Conservation (phyloP, 1,140 invertebrate genomes). For the Drosophila murphyi region DNA sequence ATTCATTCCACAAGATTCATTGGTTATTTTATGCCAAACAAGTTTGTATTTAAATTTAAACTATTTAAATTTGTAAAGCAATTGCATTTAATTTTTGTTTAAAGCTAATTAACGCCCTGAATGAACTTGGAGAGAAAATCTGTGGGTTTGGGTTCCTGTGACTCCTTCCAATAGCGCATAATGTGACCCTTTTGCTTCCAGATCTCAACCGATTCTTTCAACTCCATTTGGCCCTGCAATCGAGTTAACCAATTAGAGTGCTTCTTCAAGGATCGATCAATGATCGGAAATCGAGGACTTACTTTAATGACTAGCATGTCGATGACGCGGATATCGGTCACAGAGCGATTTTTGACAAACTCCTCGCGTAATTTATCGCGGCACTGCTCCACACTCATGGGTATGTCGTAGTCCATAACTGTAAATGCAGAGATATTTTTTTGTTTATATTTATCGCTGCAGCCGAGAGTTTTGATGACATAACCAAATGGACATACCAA, state of each 20-base stretch:
- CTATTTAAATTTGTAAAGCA: slow-evolving; percentile 62
- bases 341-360: slow-evolving; percentile 90
- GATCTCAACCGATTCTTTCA: slow-evolving; percentile 92
- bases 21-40: slow-evolving; percentile 29
- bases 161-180: slow-evolving; percentile 95
- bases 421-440: slow-evolving; percentile 56
- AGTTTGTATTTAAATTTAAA: slow-evolving; percentile 62
- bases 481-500: slow-evolving; percentile 86
- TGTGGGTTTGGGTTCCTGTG: slow-evolving; percentile 92
- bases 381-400: slow-evolving; percentile 88
- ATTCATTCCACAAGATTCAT: background rate
- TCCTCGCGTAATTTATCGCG: slow-evolving; percentile 91
- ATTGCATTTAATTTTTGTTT: slow-evolving; percentile 16
- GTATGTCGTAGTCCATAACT: slow-evolving; percentile 92
- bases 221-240: slow-evolving; percentile 95
- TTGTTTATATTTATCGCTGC: slow-evolving; percentile 57
- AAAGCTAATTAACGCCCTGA: slow-evolving; percentile 75
- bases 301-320: slow-evolving; percentile 97
- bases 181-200: slow-evolving; percentile 95
- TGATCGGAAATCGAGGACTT: slow-evolving; percentile 53
- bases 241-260: background rate
- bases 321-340: slow-evolving; percentile 94
- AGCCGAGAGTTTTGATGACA: slow-evolving; percentile 69
- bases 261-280: background rate
- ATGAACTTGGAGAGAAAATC: slow-evolving; percentile 97